A percentile compares a stretch with the other conserved stretches of the same genome.
These are phyloP conservation scores for Erpetoichthys calabaricus DNA, from an alignment of 2,797 vertebrate species.

Conservation along the genomic window DNA sequence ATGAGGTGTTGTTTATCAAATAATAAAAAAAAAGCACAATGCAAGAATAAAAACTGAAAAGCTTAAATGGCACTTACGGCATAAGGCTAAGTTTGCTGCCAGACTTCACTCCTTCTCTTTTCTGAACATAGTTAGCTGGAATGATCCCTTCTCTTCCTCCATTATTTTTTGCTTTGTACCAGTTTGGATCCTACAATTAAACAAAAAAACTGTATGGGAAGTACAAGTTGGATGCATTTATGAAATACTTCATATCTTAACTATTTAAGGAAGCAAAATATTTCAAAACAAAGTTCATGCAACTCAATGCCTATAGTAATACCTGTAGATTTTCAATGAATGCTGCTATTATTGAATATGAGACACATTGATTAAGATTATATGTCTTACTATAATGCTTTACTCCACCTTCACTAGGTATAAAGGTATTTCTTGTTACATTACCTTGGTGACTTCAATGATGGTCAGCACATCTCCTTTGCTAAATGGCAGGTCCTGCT, in stretches of 20 bases:
- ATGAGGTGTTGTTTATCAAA: no score
- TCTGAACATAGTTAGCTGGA: constrained; percentile 91
- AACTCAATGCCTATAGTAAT: not conserved
- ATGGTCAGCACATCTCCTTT: constrained; percentile 94
- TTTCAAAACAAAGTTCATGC: not conserved
- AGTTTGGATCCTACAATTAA: constrained; percentile 75
- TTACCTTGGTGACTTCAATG: constrained; percentile 85
- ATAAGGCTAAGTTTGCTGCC: constrained; percentile 90
- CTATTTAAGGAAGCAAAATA: not conserved
- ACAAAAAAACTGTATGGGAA: not conserved
- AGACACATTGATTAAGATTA: no score
- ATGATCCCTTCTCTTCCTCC: constrained; percentile 83
- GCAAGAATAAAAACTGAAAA: not conserved
- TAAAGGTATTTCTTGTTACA: not conserved
- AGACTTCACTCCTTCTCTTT: constrained; percentile 80
- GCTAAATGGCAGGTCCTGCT: constrained; percentile 91
- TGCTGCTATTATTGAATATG: no score
- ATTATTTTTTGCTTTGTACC: constrained; percentile 93
- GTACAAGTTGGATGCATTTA: not conserved
- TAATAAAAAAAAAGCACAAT: not conserved
- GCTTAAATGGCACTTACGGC: constrained; percentile 71
- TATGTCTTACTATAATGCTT: not conserved
- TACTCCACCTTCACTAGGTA: not conserved
- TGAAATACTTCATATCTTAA: not conserved
- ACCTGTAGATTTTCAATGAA: not conserved